Evolutionary conservation across 2,888 invertebrate genomes (phyloP).

Genomic region (Athetis lepigone): DNA sequence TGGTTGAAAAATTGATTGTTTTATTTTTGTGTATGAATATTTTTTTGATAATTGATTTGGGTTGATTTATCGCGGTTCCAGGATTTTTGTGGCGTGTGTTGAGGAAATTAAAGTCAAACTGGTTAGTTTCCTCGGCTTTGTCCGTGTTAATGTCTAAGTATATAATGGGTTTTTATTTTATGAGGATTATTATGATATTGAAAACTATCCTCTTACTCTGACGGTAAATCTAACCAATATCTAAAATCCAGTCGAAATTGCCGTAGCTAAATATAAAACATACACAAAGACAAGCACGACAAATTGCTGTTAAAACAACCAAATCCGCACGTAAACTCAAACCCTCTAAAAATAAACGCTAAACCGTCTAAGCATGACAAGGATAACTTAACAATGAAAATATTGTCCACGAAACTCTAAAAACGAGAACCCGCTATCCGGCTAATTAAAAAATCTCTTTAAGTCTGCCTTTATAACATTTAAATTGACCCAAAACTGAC

Average conservation of each 20-base stretch:
- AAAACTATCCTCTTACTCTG: no score
- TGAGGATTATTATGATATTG: no score
- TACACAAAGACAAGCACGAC: not conserved
- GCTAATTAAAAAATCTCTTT: conserved; percentile 64
- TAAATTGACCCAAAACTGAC: conserved; percentile 64
- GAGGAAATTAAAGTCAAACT: no score
- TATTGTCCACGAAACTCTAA: conserved; percentile 24
- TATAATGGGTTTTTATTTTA: no score
- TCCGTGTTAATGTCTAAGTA: no score
- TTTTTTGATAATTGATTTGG: conserved; percentile 19
- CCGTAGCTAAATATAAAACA: not conserved
- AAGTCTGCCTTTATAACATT: conserved; percentile 53
- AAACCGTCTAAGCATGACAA: conserved; percentile 38
- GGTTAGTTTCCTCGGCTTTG: no score
- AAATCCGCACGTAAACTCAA: conserved; percentile 22
- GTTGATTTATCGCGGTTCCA: not conserved
- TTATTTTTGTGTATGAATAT: conserved; percentile 30
- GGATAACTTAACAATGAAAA: conserved; percentile 49
- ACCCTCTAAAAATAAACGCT: conserved; percentile 29
- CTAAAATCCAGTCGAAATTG: not conserved
- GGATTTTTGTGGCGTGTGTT: not conserved
- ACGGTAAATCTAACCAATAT: not conserved
- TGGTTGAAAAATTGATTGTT: conserved; percentile 23
- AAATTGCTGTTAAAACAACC: conserved; percentile 12
- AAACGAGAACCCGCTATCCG: conserved; percentile 39